A percentile compares a stretch with the other conserved stretches of the same genome.
Evolutionary conservation across 2,888 invertebrate species (phyloP).

Genomic region (Andricus curvator): DNA sequence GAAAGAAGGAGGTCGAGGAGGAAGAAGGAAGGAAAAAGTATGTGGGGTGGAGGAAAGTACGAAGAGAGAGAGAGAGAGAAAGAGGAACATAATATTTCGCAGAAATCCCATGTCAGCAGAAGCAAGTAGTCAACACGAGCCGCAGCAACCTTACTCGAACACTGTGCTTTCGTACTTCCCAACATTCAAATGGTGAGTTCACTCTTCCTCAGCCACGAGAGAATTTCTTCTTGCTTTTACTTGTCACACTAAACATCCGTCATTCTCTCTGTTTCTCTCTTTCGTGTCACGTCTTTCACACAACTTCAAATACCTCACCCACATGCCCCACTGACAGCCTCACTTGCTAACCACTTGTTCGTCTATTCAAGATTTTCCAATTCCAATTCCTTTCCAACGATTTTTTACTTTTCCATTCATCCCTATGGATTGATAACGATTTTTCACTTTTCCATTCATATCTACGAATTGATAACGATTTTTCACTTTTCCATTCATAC

Average conservation of each 20-base stretch:
- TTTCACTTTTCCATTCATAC: not conserved
- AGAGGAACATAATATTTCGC: slow-evolving; percentile 61
- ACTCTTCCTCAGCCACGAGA: slow-evolving; percentile 36
- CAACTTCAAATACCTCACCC: not conserved
- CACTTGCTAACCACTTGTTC: not conserved
- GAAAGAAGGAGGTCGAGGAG: slow-evolving; percentile 45
- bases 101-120: slow-evolving; percentile 66
- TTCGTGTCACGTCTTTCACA: not conserved
- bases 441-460: not conserved
- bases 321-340: not conserved
- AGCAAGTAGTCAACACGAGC: slow-evolving; percentile 52
- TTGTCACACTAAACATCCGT: not conserved
- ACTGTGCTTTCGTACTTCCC: slow-evolving; percentile 46
- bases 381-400: not conserved
- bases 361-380: not conserved
- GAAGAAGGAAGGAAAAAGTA: slow-evolving; percentile 43
- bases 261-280: not conserved
- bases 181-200: slow-evolving; percentile 57
- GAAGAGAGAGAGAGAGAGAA: slow-evolving; percentile 43
- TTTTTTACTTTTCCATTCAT: not conserved
- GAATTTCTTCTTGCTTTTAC: not conserved
- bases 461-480: not conserved
- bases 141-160: slow-evolving; percentile 47
- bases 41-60: slow-evolving; percentile 46
- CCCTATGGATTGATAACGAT: not conserved